phyloP scores from a whole-genome alignment of 2,888 invertebrate genomes.

The Tetragonula carbonaria region DNA sequence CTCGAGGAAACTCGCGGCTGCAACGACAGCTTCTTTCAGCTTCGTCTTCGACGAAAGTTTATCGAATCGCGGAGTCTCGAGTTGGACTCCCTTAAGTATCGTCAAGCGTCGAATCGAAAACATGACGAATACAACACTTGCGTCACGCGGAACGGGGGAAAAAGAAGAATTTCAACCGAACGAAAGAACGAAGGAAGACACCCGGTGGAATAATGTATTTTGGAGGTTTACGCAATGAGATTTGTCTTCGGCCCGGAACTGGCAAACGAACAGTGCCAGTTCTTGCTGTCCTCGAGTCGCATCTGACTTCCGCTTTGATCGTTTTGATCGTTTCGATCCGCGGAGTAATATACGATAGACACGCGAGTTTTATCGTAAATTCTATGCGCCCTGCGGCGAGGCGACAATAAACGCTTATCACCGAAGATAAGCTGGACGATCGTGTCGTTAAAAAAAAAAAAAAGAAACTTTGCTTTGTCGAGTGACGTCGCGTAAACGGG shows the following conservation, averaged over 20 bases:
- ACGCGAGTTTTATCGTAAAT: constrained; percentile 44
- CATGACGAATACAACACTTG: constrained; percentile 41
- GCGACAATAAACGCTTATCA: constrained; percentile 14
- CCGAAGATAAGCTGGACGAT: constrained; percentile 31
- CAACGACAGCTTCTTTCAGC: constrained; percentile 19
- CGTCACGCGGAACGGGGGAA: neutral
- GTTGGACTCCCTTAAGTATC: constrained; percentile 57
- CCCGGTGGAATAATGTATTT: neutral
- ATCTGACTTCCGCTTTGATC: constrained; percentile 18
- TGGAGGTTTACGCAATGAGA: neutral
- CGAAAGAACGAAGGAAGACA: neutral
- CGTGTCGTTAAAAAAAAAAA: neutral
- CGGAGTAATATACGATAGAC: constrained; percentile 15
- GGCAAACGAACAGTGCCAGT: neutral
- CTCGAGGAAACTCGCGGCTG: constrained; percentile 10
- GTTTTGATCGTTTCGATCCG: constrained; percentile 13
- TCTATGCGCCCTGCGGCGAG: constrained; percentile 1
- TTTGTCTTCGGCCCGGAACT: constrained; percentile 12
- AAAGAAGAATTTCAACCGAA: constrained; percentile 32
- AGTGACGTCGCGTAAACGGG: neutral
- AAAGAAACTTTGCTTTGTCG: constrained; percentile 11
- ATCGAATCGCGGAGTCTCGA: constrained; percentile 27
- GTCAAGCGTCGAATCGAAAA: constrained; percentile 52
- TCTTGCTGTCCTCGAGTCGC: neutral
- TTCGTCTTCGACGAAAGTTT: constrained; percentile 34